Percentiles rank a stretch among this genome's conserved stretches.
phyloP scores from a whole-genome alignment of 2,113 vertebrate genomes.

The Sorex araneus region DNA sequence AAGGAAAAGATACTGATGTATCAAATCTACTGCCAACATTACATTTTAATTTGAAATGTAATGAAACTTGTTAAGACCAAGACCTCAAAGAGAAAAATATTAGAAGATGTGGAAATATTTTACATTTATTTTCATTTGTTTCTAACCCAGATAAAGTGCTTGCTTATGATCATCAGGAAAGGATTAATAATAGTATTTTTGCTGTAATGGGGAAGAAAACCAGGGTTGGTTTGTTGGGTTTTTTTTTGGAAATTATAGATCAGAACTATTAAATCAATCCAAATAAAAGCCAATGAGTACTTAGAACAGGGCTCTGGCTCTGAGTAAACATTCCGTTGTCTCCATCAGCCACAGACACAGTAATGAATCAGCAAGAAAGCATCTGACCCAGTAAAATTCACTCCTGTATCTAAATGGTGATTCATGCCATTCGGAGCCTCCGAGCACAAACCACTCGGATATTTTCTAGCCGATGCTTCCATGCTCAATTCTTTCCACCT shows the following conservation, averaged over 20 bases:
- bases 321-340: conserved; percentile 58
- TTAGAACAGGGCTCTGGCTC: conserved; percentile 6
- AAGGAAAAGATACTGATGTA: conserved; percentile 60
- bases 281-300: conserved; percentile 62
- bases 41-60: conserved; percentile 78
- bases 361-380: conserved; percentile 76
- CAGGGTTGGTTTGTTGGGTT: conserved; percentile 45
- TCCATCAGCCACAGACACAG: conserved; percentile 13
- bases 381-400: conserved; percentile 66
- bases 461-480: background rate
- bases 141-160: conserved; percentile 47
- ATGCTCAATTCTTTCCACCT: background rate
- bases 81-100: conserved; percentile 23
- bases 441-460: background rate
- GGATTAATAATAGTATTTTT: conserved; percentile 53
- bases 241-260: conserved; percentile 74
- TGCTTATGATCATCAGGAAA: conserved; percentile 42
- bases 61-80: conserved; percentile 69
- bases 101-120: conserved; percentile 36
- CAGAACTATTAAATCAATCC: conserved; percentile 77
- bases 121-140: conserved; percentile 56
- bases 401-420: background rate
- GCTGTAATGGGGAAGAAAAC: conserved; percentile 42
- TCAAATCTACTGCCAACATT: conserved; percentile 35
- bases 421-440: background rate